Evolutionary conservation across 2,888 invertebrate genomes (phyloP), one percentile per base, ranked within the genome.

Genomic region (Macrosiphum euphorbiae): DNA sequence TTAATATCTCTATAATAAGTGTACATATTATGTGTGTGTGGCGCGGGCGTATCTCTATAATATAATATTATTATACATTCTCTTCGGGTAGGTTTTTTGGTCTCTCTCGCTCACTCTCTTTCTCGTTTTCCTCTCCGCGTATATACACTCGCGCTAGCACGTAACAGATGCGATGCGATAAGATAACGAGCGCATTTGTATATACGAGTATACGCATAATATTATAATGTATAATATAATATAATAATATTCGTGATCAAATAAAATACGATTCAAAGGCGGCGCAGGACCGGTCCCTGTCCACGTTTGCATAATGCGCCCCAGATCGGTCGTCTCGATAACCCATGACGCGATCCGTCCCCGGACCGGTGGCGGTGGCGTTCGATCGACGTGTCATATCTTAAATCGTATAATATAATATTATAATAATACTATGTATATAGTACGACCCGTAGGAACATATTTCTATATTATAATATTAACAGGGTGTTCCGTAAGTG

Each of bases 91-190:
- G 35, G 20, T 78, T 35, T 78, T n/a, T 78, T 35, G 7, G 20
- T 35, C 78, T 20, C 35, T 7, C 55, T 26, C 24, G 7, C 55
- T 26, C 10, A 11, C 61, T 61, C 61, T 28, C 58, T 3, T 58
- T 58, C 35, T 78, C 20, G 78, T 78, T 78, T 78, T 78, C 16
- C 78, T 78, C 78, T 78, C 35, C 35, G n/a, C 50, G 20, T 55
- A 16, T 1, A 0, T 20, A 67, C 35, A 67, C 67, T n/a, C 67
- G n/a, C 20, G n/a, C 87, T 24, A 13, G 16, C 67, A 58, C 50
- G 88, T 87, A 92, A 88, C 92, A 92, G 92, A 87, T 91, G 89
- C 88, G 88, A 92, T 88, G 35, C 92, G 92, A 87, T 67, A 50
- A 92, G 67, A 92, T 92, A 92, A 92, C 86, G 84, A 84, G 26